phyloP scores from a whole-genome alignment of 2,888 invertebrate genomes.

The Spodoptera exigua region DNA sequence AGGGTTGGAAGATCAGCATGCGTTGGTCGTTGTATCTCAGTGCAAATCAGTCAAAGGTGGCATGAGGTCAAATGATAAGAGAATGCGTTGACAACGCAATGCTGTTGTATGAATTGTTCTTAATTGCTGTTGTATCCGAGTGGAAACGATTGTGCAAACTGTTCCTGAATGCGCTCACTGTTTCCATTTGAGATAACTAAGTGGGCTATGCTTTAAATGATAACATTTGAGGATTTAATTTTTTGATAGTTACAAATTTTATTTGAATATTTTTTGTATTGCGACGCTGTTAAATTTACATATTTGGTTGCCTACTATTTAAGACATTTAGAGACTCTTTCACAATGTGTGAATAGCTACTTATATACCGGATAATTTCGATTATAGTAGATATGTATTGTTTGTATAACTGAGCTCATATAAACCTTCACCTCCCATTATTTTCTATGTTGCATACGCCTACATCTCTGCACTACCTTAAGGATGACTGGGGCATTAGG shows the following conservation, averaged over 20 bases:
- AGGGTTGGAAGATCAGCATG: constrained; percentile 58
- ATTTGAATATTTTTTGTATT: neutral
- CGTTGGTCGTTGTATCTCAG: constrained; percentile 68
- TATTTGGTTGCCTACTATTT: too few species aligned
- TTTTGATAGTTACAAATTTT: neutral
- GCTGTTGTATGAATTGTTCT: constrained; percentile 67
- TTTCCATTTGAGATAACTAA: constrained; percentile 43
- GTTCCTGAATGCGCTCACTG: constrained; percentile 48
- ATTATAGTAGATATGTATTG: too few species aligned
- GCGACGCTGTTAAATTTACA: too few species aligned
- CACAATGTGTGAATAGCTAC: too few species aligned
- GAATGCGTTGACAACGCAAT: constrained; percentile 74
- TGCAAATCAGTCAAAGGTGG: constrained; percentile 83
- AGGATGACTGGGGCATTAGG: too few species aligned
- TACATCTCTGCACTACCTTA: too few species aligned
- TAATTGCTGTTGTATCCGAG: constrained; percentile 70
- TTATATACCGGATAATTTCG: too few species aligned
- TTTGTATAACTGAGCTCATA: too few species aligned
- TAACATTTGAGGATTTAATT: constrained; percentile 14
- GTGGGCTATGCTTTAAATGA: constrained; percentile 28
- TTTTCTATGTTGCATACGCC: too few species aligned
- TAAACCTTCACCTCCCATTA: too few species aligned
- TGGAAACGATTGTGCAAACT: constrained; percentile 58
- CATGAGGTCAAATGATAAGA: constrained; percentile 70
- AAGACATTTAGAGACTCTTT: too few species aligned